Evolutionary conservation across 2,113 vertebrate species (phyloP).

Genomic region (Malurus elegans): DNA sequence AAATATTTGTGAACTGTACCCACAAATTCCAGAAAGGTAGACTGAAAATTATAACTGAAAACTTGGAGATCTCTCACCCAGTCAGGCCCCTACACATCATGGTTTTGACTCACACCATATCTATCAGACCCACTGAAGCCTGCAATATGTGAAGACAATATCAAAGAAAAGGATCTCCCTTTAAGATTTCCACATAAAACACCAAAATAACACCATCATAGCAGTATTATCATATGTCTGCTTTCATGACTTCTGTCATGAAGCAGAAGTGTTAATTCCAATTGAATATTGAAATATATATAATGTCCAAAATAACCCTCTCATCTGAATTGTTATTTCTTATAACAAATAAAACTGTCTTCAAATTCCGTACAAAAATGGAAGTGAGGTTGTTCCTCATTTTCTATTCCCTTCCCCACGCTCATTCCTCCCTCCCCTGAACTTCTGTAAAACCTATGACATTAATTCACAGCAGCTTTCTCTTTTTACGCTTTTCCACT

Average conservation of each 20-base stretch:
- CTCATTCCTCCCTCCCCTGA: neutral
- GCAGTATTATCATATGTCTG: fast-evolving
- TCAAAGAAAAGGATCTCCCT: neutral
- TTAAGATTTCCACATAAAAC: neutral
- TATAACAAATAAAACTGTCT: neutral
- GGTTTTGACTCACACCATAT: neutral
- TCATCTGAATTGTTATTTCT: neutral
- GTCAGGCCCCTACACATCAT: neutral
- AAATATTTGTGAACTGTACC: neutral
- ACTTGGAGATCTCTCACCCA: neutral
- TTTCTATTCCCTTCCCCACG: neutral
- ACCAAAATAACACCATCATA: neutral
- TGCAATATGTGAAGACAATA: neutral
- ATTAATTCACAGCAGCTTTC: neutral
- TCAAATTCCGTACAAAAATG: neutral
- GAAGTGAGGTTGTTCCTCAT: neutral
- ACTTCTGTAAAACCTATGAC: neutral
- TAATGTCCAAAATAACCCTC: neutral
- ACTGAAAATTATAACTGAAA: neutral
- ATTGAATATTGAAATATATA: neutral
- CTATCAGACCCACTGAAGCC: neutral
- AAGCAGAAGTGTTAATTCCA: neutral
- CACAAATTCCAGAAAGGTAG: neutral
- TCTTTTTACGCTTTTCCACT: neutral
- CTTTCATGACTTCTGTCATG: neutral